Percentiles rank a stretch among this genome's conserved stretches.
Evolutionary conservation across 2,888 invertebrate species (phyloP).

Genomic region (Bhutanitis thaidina): DNA sequence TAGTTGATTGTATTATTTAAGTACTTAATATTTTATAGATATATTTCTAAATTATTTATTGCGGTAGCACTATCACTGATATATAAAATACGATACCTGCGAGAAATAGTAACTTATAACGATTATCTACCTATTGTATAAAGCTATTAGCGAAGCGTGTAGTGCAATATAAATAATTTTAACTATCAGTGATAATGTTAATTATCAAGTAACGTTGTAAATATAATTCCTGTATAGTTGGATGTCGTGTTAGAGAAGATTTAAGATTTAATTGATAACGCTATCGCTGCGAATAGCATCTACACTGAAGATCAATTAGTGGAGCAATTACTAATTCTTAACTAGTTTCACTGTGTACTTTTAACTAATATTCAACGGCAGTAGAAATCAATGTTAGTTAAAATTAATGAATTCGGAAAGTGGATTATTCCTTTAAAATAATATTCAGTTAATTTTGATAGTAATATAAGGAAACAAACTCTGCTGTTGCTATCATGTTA

Average conservation of each 20-base stretch:
- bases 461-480: too few species aligned
- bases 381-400: conserved; percentile 9
- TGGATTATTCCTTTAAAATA: too few species aligned
- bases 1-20: conserved; percentile 70
- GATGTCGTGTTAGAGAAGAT: conserved; percentile 34
- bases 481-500: too few species aligned
- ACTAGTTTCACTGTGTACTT: conserved; percentile 34
- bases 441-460: too few species aligned
- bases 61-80: conserved; percentile 39
- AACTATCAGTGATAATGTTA: conserved; percentile 40
- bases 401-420: too few species aligned
- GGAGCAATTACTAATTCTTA: conserved; percentile 42
- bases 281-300: not conserved
- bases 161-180: conserved; percentile 36
- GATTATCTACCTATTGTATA: conserved; percentile 1
- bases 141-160: conserved; percentile 18
- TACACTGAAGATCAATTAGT: conserved; percentile 43
- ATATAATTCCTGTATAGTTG: conserved; percentile 49
- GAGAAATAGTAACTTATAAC: conserved; percentile 6
- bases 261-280: conserved; percentile 21
- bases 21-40: conserved; percentile 74
- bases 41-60: conserved; percentile 77
- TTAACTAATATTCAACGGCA: conserved; percentile 5
- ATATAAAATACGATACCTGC: not conserved
- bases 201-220: conserved; percentile 38